Percentiles rank a stretch among this genome's conserved stretches.
Conservation (phyloP, 2,113 vertebrate species). For the Passer montanus region DNA sequence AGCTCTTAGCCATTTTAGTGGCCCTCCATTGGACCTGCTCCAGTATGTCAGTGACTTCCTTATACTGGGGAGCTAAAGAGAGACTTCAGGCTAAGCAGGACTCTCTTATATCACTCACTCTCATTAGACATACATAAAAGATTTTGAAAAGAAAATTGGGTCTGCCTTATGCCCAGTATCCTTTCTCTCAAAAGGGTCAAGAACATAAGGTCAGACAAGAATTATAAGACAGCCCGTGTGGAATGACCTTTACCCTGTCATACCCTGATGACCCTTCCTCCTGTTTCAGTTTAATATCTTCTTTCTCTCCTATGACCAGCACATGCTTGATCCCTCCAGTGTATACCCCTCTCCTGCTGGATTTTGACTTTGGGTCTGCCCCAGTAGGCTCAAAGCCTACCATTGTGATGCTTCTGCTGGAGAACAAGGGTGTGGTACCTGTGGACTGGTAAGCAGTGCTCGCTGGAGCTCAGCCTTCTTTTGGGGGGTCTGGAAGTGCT, state of each 20-base stretch:
- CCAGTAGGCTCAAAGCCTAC: conserved; percentile 78
- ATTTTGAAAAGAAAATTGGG: not conserved
- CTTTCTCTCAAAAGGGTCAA: not conserved
- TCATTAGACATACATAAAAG: not conserved
- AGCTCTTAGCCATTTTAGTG: not conserved
- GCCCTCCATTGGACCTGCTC: not conserved
- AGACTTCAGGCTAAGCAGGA: not conserved
- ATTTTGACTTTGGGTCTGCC: conserved; percentile 88
- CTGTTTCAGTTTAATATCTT: not conserved
- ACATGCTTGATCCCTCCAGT: conserved; percentile 69
- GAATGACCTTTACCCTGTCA: not conserved
- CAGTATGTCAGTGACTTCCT: not conserved
- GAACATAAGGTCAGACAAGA: not conserved
- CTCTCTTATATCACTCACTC: not conserved
- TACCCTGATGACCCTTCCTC: not conserved
- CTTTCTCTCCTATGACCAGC: conserved; percentile 64
- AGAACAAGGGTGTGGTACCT: conserved; percentile 81
- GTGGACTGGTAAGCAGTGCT: conserved; percentile 83
- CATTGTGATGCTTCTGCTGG: conserved; percentile 79
- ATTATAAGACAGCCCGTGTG: not conserved
- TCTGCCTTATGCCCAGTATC: not conserved
- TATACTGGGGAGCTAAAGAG: not conserved
- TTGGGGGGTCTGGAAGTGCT: not conserved
- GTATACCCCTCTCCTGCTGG: conserved; percentile 79
- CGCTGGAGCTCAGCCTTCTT: not conserved